Evolutionary conservation across 2,888 invertebrate species (phyloP), one percentile per base, ranked within the genome.

Genomic region (Torymus tubicola): DNA sequence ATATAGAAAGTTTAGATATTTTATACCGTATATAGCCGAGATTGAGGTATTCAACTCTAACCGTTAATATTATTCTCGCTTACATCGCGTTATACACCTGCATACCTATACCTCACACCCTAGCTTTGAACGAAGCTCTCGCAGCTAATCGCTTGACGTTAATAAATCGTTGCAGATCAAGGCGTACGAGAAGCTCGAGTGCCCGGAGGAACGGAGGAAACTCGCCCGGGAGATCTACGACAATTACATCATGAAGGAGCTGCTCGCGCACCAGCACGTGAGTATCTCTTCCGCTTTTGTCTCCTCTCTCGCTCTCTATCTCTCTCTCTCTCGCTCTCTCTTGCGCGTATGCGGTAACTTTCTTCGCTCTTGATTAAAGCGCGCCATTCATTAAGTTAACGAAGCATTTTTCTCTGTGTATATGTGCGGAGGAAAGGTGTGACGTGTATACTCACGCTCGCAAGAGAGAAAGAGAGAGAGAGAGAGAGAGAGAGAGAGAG

Each of bases 181-280:
- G 93, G 95, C 96, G 92, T 99, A 97, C 93, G 99, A 99, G 93
- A 99, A 99, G 93, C 94, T 99, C 91, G 99, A 99, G 92, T 97
- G 97, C 88, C 95, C 96, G 83, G 99, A 99, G 88, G 99, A 99
- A 90, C 93, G 99, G 90, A 95, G 96, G 92, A 96, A 97, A 91
- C 94, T 97, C 89, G 99, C 99, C 83, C 94, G 97, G 89, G 98
- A 99, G 92, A 98, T 99, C 90, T 99, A 99, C 93, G 99, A 99
- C 93, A 98, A 98, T 93, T 99, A 98, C 93, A 99, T 99, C 91
- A 99, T 99, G 99, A 98, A 98, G 92, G 99, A 99, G 94, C 94
- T 99, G 91, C 94, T 99, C 91, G 97, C 99, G 86, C 98, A 98
- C 93, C 96, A 99, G 88, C 99, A 99, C 93, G 99, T 99, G 93